Evolutionary conservation across 2,113 vertebrate species (phyloP), one percentile per base, ranked within the genome.

Genomic region (Macaca mulatta): DNA sequence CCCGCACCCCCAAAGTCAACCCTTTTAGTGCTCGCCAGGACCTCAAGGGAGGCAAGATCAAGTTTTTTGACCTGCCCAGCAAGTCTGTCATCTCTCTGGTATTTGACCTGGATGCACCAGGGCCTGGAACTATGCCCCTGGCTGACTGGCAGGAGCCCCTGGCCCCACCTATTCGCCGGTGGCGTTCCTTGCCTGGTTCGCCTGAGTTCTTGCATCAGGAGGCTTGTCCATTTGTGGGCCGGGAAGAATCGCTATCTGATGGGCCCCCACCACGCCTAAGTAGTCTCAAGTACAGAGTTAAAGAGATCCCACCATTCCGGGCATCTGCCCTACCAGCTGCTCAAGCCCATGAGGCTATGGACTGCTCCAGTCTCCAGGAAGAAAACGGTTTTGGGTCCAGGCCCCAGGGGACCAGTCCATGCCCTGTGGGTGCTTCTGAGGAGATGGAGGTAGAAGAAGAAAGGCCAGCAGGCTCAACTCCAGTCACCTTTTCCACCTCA

Each of bases 31-130:
- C 99, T 92, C 99, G 99, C 4, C 99, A 99, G 98, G 99, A 99
- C 98, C 99, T 99, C 93, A 99, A 99, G 17, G 99, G 99, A 0
- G 99, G 99, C 45, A 99, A 99, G 98, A 99, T 99, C 89, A 99
- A 99, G 98, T 99, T 99, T 96, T 99, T 98, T 94, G 99, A 99
- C 97, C 98, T 99, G 96, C 99, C 99, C 96, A 99, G 99, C 99
- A 99, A 99, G 98, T 99, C 99, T 0, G 99, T 99, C 90, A 99
- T 99, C 98, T 99, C 99, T 50, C 98, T 99, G 0, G 99, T 99
- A 98, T 99, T 99, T 90, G 99, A 99, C 98, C 98, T 99, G 77
- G 99, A 99, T 97, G 99, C 99, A 11, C 99, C 99, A 27, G 99
- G 99, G 43, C 98, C 99, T 8, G 98, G 98, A 32, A 98, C 98